Evolutionary conservation across 2,888 invertebrate species (phyloP).

Genomic region (Bugula neritina): DNA sequence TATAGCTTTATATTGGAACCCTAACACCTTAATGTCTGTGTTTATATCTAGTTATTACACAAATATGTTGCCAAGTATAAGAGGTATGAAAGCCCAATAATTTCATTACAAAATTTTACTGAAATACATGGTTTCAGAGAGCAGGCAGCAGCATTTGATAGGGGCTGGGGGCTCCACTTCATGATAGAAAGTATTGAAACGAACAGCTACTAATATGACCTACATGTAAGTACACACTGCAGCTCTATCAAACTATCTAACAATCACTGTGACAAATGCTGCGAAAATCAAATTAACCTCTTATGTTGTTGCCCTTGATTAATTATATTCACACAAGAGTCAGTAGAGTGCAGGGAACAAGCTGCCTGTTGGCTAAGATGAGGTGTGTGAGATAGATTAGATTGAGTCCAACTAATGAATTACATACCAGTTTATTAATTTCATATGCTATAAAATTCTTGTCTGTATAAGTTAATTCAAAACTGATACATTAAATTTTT

Average conservation of each 20-base stretch:
- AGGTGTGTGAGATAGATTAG: neutral
- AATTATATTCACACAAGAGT: constrained; percentile 16
- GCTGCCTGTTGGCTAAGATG: neutral
- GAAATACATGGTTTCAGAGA: no score
- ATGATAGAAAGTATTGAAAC: neutral
- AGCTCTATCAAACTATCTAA: no score
- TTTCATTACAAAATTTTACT: neutral
- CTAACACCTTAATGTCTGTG: constrained; percentile 10
- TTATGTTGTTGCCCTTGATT: neutral
- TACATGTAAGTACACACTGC: no score
- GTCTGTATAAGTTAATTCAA: no score
- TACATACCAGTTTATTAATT: neutral
- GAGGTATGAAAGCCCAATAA: neutral
- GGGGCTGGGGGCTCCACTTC: neutral
- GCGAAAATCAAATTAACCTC: neutral
- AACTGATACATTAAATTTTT: no score
- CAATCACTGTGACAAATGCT: neutral
- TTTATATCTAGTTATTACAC: neutral
- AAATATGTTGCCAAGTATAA: neutral
- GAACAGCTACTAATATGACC: neutral
- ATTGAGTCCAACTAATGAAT: neutral
- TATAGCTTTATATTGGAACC: neutral
- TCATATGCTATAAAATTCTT: no score
- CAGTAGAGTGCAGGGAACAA: neutral
- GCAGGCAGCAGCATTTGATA: no score